Evolutionary conservation across 2,797 vertebrate genomes (phyloP).

Genomic region (Galago senegalensis): DNA sequence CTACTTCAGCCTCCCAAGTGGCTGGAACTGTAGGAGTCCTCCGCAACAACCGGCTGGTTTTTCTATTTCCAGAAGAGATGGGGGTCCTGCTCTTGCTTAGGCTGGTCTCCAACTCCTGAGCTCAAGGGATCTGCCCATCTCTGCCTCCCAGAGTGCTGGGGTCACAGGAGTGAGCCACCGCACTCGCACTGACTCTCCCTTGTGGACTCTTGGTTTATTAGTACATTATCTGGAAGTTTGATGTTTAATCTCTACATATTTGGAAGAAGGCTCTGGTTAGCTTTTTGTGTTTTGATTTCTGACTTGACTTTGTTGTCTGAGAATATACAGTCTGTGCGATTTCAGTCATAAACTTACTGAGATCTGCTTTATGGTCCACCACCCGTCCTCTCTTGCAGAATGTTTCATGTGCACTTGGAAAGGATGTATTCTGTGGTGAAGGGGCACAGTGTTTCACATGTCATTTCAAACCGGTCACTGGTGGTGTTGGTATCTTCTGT

Average conservation of each 20-base stretch:
- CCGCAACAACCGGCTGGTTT: too few species aligned
- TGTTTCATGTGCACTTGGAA: neutral
- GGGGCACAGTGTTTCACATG: rapidly evolving
- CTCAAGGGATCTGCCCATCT: too few species aligned
- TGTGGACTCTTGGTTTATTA: neutral
- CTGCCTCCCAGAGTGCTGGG: too few species aligned
- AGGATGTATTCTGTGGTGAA: neutral
- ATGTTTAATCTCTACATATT: neutral
- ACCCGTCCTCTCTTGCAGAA: rapidly evolving
- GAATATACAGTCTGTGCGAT: neutral
- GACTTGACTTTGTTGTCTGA: rapidly evolving
- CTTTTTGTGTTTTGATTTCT: neutral
- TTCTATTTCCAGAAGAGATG: too few species aligned
- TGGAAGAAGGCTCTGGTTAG: neutral
- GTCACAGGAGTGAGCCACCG: too few species aligned
- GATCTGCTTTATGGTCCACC: rapidly evolving
- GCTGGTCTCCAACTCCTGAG: too few species aligned
- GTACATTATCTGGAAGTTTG: neutral
- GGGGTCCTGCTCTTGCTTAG: too few species aligned
- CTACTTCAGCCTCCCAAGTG: too few species aligned
- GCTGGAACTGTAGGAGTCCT: too few species aligned
- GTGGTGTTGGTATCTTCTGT: rapidly evolving
- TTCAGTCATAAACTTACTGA: neutral
- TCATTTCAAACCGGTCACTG: too few species aligned
- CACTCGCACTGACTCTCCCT: too few species aligned